phyloP scores from a whole-genome alignment of 2,797 vertebrate genomes.

The Hafferia zeledoni region DNA sequence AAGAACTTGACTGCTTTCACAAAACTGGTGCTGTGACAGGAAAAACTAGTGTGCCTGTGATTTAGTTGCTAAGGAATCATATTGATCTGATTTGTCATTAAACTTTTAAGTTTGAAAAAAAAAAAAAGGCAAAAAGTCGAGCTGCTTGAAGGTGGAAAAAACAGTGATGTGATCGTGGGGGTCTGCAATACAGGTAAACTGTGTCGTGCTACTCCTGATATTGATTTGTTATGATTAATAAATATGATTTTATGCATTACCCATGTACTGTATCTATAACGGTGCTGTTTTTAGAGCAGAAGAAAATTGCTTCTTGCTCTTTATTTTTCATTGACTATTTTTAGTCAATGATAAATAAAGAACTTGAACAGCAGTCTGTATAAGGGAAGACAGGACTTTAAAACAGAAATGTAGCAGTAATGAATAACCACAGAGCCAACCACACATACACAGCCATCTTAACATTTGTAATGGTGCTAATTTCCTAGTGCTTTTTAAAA shows the following conservation, averaged over 20 bases:
- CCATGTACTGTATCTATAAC: conserved; percentile 4
- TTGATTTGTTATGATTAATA: conserved; percentile 65
- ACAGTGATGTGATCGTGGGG: conserved; percentile 34
- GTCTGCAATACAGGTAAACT: conserved; percentile 45
- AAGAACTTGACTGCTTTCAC: conserved; percentile 76
- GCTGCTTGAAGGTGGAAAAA: conserved; percentile 27
- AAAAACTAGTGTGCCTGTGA: conserved; percentile 69
- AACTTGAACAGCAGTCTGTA: conserved; percentile 58
- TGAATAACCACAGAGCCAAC: conserved; percentile 28
- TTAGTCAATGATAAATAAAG: conserved; percentile 73
- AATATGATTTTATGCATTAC: conserved; percentile 62
- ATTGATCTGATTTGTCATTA: conserved; percentile 75
- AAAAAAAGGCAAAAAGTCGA: not conserved
- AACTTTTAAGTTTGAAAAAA: conserved; percentile 74
- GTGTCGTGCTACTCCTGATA: not conserved
- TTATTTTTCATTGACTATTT: conserved; percentile 68
- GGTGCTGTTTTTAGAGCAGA: conserved; percentile 39
- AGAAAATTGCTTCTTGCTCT: conserved; percentile 57
- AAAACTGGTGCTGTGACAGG: conserved; percentile 74
- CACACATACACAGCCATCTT: conserved; percentile 37
- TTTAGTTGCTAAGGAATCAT: conserved; percentile 77
- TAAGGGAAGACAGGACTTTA: conserved; percentile 43
- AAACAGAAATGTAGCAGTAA: conserved; percentile 53
- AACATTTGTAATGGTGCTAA: conserved; percentile 85
- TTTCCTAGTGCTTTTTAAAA: conserved; percentile 86